phyloP scores from a whole-genome alignment of 1,140 invertebrate genomes.

The Zaprionus capensis region DNA sequence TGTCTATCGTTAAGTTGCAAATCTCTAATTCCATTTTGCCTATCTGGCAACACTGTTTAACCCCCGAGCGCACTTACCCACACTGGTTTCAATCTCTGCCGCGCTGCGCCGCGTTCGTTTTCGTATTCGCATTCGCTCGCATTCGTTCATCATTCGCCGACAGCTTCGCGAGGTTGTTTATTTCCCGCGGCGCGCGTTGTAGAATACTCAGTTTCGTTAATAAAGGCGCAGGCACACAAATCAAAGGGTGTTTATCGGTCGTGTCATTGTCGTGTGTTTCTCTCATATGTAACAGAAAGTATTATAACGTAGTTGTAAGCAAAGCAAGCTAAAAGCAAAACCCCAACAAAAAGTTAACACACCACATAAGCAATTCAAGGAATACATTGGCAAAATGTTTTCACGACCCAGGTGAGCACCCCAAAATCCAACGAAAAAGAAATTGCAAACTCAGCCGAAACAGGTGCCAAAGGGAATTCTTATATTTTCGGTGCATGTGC shows the following conservation, averaged over 20 bases:
- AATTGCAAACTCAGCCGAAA: background rate
- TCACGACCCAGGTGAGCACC: constrained; percentile 74
- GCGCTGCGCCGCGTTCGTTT: constrained; percentile 33
- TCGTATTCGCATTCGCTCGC: background rate
- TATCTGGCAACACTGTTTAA: constrained; percentile 6
- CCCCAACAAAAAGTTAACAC: constrained; percentile 17
- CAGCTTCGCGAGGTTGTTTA: constrained; percentile 35
- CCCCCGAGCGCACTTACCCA: background rate
- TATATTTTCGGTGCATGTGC: constrained; percentile 35
- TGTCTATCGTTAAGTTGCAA: constrained; percentile 12
- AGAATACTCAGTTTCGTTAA: constrained; percentile 37
- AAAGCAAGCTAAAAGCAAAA: constrained; percentile 9
- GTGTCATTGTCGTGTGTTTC: constrained; percentile 43
- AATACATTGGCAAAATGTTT: constrained; percentile 62
- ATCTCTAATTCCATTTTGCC: background rate
- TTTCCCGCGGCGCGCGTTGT: constrained; percentile 39
- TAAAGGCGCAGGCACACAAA: background rate
- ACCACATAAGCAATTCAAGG: constrained; percentile 51
- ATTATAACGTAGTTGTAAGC: constrained; percentile 51
- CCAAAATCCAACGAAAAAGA: background rate
- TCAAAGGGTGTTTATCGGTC: constrained; percentile 40
- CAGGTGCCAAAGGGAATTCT: constrained; percentile 27
- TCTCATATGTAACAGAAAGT: constrained; percentile 45
- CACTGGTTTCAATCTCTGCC: constrained; percentile 33
- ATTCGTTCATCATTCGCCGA: constrained; percentile 49